Evolutionary conservation across 2,797 vertebrate species (phyloP), one percentile per base, ranked within the genome.

Genomic region (Hyperoplus lanceolatus): DNA sequence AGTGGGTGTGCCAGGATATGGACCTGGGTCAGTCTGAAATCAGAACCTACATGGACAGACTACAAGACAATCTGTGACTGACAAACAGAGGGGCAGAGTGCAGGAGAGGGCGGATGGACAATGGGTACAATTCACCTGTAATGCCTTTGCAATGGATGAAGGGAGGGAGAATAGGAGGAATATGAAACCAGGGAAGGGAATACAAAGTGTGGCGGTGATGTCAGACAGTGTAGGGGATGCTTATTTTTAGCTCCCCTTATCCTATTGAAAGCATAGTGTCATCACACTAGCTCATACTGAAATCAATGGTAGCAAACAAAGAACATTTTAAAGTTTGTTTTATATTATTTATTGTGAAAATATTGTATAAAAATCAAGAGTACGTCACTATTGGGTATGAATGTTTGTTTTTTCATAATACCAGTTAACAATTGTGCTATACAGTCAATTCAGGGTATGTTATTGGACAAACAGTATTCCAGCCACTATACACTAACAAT

Each of bases 1-100:
- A 99, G 94, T 99, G 98, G 98, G 97, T 99, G 72, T 99, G 98
- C 92, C 97, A 97, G 91, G 97, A 99, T 79, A 96, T 98, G 96
- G 97, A 97, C 92, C 96, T 97, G 90, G 96, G 96, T 15, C 97
- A 96, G 75, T 96, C 97, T 64, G 97, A 97, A 94, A 96, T 99
- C 92, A 96, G 96, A 94, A 97, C 97, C 93, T 99, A 99, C 90
- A 97, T 99, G 98, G 97, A 97, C 87, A 96, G 98, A 92, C 96
- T 99, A 93, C 97, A 98, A 95, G 98, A 99, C 96, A 98, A 96
- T 97, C 96, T 98, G 96, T 99, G 93, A 97, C 94, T 90, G 83
- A 69, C 55, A 64, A 68, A 72, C 12, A 66, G 67, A 49, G 83
- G 75, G 82, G 75, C 72, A 79, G 80, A 77, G 61, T 53, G 74